Base-by-base conservation (phyloP, 2,113 vertebrate species). In the Neotoma lepida region DNA sequence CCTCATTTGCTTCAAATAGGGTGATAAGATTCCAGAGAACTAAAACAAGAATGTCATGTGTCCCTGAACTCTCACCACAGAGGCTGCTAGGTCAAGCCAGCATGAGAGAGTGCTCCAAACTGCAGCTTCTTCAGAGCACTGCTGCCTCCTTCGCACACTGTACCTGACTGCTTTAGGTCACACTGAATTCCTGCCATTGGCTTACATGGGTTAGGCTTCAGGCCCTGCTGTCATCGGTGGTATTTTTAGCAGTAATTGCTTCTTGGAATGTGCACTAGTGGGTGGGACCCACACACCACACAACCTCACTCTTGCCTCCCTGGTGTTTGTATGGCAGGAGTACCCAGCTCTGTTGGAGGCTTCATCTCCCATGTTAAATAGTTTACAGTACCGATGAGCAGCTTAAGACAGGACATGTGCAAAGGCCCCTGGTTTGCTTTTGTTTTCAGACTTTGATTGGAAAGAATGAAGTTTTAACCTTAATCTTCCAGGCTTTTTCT, bases 141-240 rank as follows among this genome's bases (percentile, higher is more conserved):
- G 0, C 8, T 12, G 17, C 39, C 13, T 64, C 61, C 61, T 10
- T 61, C 30, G 9, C 0, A 8, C 0, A 33, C 30, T 2, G 2
- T 84, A 12, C 49, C 82, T 35, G 63, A 17, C 24, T 28, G 9
- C 26, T 71, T 77, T n/a, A 35, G 44, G 63, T 66, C n/a, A 39
- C 58, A 12, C 70, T 51, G 51, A 58, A 28, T 26, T 56, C 73
- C 35, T 22, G 4, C 63, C 39, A 4, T 30, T 14, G 4, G 5
- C 44, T 68, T 46, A 17, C 58, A 74, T 41, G 35, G 68, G 33
- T 1, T 17, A 51, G 6, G 44, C 70, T 17, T 68, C 58, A 33
- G 51, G 26, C 5, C 12, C 73, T 13, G 0, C 82, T 33, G 66
- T 9, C 28, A 13, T 46, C 13, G 0, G 1, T 10, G 51, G 66